A percentile compares a stretch with the other conserved stretches of the same genome.
Evolutionary conservation across 1,140 invertebrate genomes (phyloP).

Genomic region (Hirudo medicinalis): DNA sequence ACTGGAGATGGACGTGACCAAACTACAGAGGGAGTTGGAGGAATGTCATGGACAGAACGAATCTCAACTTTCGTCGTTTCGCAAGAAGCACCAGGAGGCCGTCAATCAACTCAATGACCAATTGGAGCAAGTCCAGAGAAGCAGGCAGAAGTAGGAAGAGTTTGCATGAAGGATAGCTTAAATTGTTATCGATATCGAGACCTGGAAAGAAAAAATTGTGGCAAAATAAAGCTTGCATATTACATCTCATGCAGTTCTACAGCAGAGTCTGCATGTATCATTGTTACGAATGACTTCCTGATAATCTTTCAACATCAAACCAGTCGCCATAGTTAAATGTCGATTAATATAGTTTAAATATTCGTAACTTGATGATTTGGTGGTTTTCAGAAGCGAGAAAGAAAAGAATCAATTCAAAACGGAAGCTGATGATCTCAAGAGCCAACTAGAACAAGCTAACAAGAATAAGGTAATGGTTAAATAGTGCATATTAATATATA

Average conservation of each 20-base stretch:
- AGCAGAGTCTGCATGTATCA: too few relatives aligned
- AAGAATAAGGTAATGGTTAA: constrained; percentile 74
- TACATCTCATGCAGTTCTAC: too few relatives aligned
- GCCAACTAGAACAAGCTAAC: constrained; percentile 61
- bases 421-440: constrained; percentile 83
- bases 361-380: too few relatives aligned
- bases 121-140: constrained; percentile 96
- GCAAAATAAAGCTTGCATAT: too few relatives aligned
- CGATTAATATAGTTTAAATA: too few relatives aligned
- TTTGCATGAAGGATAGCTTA: too few relatives aligned
- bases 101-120: constrained; percentile 86
- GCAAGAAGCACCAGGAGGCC: constrained; percentile 99
- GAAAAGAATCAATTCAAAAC: constrained; percentile 79
- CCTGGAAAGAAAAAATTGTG: too few relatives aligned
- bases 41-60: constrained; percentile 97
- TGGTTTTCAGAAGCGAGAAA: constrained; percentile 82
- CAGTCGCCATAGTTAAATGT: too few relatives aligned
- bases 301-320: too few relatives aligned
- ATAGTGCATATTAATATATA: neutral
- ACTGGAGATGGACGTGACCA: constrained; percentile 91
- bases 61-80: constrained; percentile 76
- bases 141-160: constrained; percentile 73
- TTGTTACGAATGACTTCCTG: too few relatives aligned
- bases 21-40: constrained; percentile 91
- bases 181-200: too few relatives aligned